A percentile compares a stretch with the other conserved stretches of the same genome.
phyloP scores from a whole-genome alignment of 2,113 vertebrate genomes.

The Caloenas nicobarica region DNA sequence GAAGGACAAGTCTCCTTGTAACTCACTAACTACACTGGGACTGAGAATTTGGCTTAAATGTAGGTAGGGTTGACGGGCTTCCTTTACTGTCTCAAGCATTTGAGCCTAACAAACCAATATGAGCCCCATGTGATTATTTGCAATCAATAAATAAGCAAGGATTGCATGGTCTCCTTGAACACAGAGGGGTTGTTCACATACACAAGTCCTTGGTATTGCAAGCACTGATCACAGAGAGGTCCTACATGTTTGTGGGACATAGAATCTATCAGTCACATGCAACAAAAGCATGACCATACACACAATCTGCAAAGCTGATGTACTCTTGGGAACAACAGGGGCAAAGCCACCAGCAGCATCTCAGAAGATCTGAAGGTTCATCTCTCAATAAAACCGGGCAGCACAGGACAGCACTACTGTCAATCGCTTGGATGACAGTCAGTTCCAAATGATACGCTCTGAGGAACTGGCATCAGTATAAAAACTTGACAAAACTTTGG shows the following conservation, averaged over 20 bases:
- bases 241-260: background rate
- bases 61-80: background rate
- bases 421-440: background rate
- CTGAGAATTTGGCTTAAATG: background rate
- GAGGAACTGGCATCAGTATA: background rate
- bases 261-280: no score
- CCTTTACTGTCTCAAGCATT: background rate
- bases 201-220: background rate
- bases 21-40: background rate
- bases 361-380: background rate
- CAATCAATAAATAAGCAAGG: background rate
- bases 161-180: background rate
- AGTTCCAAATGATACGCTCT: background rate
- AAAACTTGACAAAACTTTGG: background rate
- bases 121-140: background rate
- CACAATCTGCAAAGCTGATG: accelerated
- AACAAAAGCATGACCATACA: accelerated
- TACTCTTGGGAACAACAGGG: background rate
- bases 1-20: background rate
- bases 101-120: background rate
- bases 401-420: background rate
- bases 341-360: background rate
- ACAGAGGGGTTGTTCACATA: background rate
- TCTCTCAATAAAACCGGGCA: background rate
- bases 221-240: background rate